Evolutionary conservation across 1,140 invertebrate species (phyloP).

Genomic region (Zelostemma sp.): DNA sequence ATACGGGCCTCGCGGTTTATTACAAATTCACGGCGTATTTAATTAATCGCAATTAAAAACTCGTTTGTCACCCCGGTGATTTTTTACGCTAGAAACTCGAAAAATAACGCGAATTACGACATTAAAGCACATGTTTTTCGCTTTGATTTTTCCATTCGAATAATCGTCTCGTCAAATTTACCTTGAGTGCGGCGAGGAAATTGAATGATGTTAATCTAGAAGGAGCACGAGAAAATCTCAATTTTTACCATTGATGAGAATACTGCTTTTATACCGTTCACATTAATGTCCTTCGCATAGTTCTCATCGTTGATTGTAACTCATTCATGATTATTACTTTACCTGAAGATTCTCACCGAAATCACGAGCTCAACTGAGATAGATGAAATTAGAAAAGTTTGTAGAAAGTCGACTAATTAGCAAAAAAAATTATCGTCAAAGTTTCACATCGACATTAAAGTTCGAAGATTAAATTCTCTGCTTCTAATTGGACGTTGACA

Average conservation of each 20-base stretch:
- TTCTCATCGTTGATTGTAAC: slow-evolving; percentile 50
- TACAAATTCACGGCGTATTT: slow-evolving; percentile 6
- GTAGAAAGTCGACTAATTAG: slow-evolving; percentile 21
- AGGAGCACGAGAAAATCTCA: background rate
- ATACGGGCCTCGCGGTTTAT: slow-evolving; percentile 30
- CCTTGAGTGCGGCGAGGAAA: background rate
- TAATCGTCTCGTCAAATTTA: background rate
- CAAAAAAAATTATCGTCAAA: background rate
- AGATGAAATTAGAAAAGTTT: slow-evolving; percentile 13
- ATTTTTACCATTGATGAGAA: slow-evolving; percentile 31
- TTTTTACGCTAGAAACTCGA: background rate
- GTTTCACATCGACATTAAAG: too few relatives aligned
- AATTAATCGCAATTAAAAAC: background rate
- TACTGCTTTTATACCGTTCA: slow-evolving; percentile 32
- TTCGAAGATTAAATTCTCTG: too few relatives aligned
- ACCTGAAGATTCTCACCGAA: slow-evolving; percentile 17
- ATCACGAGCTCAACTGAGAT: slow-evolving; percentile 18
- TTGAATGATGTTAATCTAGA: background rate
- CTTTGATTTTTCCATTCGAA: background rate
- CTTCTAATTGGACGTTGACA: too few relatives aligned
- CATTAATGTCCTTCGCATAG: slow-evolving; percentile 49
- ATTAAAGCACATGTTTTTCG: background rate
- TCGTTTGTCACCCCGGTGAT: background rate
- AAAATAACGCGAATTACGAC: background rate
- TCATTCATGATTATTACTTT: slow-evolving; percentile 35